phyloP scores from a whole-genome alignment of 2,113 vertebrate genomes.

The Crotalus helleri region DNA sequence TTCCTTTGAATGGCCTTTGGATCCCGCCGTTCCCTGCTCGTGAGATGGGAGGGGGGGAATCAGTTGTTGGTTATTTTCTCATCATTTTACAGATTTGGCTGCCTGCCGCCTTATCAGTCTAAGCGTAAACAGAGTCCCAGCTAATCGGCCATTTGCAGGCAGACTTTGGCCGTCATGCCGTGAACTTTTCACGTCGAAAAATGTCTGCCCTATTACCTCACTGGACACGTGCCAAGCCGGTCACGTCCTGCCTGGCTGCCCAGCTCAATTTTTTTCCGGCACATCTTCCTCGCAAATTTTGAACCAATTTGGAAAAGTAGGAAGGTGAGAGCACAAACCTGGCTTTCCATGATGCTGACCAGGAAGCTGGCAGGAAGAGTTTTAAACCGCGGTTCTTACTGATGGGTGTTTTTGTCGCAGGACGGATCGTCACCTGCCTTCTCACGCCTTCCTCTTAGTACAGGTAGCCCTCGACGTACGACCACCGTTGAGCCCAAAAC shows the following conservation, averaged over 20 bases:
- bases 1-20: not conserved
- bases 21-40: not conserved
- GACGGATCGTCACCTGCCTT: not conserved
- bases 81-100: not conserved
- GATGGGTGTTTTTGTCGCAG: not conserved
- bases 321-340: rapidly evolving
- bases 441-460: not conserved
- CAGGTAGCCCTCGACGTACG: too few species aligned
- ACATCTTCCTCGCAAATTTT: not conserved
- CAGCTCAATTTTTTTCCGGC: too few species aligned
- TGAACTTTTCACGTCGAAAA: not conserved
- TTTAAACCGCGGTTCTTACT: not conserved
- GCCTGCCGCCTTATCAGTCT: not conserved
- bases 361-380: not conserved
- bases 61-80: not conserved
- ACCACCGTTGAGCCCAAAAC: too few species aligned
- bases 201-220: not conserved
- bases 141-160: not conserved
- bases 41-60: not conserved
- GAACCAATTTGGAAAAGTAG: not conserved
- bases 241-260: not conserved
- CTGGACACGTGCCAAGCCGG: slow-evolving; percentile 5
- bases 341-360: not conserved
- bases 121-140: slow-evolving; percentile 1
- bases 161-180: slow-evolving; percentile 20